phyloP scores from a whole-genome alignment of 2,113 vertebrate species.

The Pollachius pollachius region DNA sequence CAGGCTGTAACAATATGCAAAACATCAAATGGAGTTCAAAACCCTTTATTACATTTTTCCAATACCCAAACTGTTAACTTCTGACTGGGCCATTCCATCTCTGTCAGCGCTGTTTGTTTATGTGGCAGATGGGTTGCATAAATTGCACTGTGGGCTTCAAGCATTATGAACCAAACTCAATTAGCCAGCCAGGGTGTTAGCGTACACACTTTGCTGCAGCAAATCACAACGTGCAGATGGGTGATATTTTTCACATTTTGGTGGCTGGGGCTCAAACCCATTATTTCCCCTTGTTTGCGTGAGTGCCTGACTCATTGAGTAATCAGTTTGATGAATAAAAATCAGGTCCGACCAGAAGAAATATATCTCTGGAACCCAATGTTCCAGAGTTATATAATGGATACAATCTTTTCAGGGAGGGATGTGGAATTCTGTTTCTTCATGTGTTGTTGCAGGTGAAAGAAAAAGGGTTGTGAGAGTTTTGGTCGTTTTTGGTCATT shows the following conservation, averaged over 20 bases:
- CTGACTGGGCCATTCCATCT: slow-evolving; percentile 53
- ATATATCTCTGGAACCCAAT: slow-evolving; percentile 48
- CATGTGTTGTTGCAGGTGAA: slow-evolving; percentile 17
- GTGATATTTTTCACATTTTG: slow-evolving; percentile 61
- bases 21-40: slow-evolving; percentile 27
- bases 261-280: slow-evolving; percentile 46
- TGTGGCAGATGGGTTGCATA: slow-evolving; percentile 65
- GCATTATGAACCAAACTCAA: slow-evolving; percentile 63
- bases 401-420: too few relatives aligned
- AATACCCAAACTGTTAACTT: slow-evolving; percentile 60
- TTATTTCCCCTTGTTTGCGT: slow-evolving; percentile 58
- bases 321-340: slow-evolving; percentile 70
- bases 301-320: slow-evolving; percentile 56
- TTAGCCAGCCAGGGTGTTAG: slow-evolving; percentile 65
- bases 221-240: slow-evolving; percentile 65
- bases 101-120: slow-evolving; percentile 60
- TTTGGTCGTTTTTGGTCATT: slow-evolving; percentile 8
- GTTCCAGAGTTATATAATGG: background rate
- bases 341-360: slow-evolving; percentile 28
- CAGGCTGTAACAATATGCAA: slow-evolving; percentile 21
- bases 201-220: slow-evolving; percentile 52
- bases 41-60: slow-evolving; percentile 39
- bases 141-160: slow-evolving; percentile 52
- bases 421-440: too few relatives aligned
- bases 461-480: slow-evolving; percentile 12